Percentiles rank a stretch among this genome's conserved stretches.
phyloP scores from a whole-genome alignment of 2,113 vertebrate species.

The Anguilla japonica region DNA sequence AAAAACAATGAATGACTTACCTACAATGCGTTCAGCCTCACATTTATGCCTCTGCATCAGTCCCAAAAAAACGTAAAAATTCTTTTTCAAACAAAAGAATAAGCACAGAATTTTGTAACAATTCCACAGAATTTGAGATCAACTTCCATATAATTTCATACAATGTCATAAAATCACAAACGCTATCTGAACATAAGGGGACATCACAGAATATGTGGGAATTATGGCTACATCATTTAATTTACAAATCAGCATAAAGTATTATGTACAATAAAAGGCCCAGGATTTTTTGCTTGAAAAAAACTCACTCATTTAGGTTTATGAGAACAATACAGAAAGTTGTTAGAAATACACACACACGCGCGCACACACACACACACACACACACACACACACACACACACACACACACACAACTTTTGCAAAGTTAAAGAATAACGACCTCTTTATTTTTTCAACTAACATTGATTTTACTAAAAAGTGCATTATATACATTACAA shows the following conservation, averaged over 20 bases:
- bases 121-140: no score
- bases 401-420: slow-evolving; percentile 63
- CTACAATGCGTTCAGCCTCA: no score
- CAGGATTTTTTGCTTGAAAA: slow-evolving; percentile 64
- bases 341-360: slow-evolving; percentile 74
- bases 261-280: slow-evolving; percentile 81
- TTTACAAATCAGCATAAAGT: slow-evolving; percentile 75
- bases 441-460: slow-evolving; percentile 65
- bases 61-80: no score
- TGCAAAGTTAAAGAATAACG: slow-evolving; percentile 65
- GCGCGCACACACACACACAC: no score
- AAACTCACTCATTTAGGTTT: slow-evolving; percentile 73
- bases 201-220: slow-evolving; percentile 34
- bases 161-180: neutral
- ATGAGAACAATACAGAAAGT: slow-evolving; percentile 78
- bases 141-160: neutral
- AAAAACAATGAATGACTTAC: no score
- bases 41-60: no score
- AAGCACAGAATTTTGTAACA: no score
- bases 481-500: slow-evolving; percentile 74
- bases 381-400: no score
- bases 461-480: slow-evolving; percentile 75
- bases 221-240: slow-evolving; percentile 70
- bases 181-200: neutral
- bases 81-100: no score